Conservation (phyloP, 2,113 vertebrate species). For the Podarcis muralis region DNA sequence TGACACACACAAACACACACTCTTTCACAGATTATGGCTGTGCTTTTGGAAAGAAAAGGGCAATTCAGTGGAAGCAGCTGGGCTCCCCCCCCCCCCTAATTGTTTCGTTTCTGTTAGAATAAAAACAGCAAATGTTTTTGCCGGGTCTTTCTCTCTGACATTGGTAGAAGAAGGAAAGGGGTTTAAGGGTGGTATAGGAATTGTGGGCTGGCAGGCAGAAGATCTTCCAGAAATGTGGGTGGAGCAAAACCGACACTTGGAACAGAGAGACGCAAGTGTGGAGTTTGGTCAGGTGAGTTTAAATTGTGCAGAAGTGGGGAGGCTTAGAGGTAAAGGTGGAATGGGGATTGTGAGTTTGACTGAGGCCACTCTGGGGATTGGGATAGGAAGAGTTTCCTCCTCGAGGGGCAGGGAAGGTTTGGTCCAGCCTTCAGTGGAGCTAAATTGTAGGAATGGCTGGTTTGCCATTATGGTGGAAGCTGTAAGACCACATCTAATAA, state of each 20-base stretch:
- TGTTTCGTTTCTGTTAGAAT: not conserved
- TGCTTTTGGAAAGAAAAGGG: not conserved
- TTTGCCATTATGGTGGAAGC: too few species aligned
- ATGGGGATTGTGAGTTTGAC: not conserved
- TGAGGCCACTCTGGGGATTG: too few species aligned
- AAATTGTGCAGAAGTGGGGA: not conserved
- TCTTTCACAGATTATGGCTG: not conserved
- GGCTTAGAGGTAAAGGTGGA: not conserved
- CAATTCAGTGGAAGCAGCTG: not conserved
- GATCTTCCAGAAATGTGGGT: not conserved
- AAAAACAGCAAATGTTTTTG: not conserved
- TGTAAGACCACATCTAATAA: not conserved
- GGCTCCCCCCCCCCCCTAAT: not conserved
- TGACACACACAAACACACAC: not conserved
- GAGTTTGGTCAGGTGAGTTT: not conserved
- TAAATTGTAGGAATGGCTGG: too few species aligned
- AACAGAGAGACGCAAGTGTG: too few species aligned
- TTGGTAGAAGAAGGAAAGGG: not conserved
- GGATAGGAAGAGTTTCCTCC: not conserved
- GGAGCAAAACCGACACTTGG: not conserved
- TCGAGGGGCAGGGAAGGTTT: not conserved
- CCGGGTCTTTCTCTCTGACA: not conserved
- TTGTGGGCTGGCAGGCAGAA: not conserved
- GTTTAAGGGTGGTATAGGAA: not conserved
- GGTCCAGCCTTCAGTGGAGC: too few species aligned